These are phyloP conservation scores for Hydrophis major DNA, from an alignment of 2,797 vertebrate genomes.

Conservation along the genomic window DNA sequence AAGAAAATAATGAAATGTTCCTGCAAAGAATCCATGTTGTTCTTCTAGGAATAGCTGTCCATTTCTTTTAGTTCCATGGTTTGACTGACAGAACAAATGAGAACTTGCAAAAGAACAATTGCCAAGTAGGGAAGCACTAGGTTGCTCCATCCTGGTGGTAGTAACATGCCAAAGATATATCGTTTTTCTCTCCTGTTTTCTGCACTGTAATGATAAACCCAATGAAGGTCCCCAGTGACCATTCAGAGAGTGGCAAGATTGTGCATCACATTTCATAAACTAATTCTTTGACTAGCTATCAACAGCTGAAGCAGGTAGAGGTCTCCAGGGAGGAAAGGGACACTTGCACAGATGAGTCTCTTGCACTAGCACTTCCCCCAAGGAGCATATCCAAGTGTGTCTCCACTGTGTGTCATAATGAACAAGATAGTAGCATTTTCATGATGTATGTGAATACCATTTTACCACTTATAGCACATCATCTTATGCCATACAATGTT, in stretches of 20 bases:
- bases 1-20: background rate
- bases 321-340: slow-evolving; percentile 33
- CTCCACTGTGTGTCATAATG: background rate
- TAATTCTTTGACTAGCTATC: slow-evolving; percentile 38
- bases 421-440: background rate
- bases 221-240: slow-evolving; percentile 19
- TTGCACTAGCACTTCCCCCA: background rate
- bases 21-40: background rate
- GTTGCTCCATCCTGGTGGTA: background rate
- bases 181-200: slow-evolving; percentile 32
- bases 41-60: slow-evolving; percentile 3
- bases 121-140: background rate
- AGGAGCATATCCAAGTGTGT: slow-evolving; percentile 37
- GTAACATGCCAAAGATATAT: slow-evolving; percentile 4
- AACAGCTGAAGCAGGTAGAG: slow-evolving; percentile 25
- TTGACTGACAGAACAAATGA: background rate
- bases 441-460: background rate
- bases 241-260: background rate
- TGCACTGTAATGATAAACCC: slow-evolving; percentile 25
- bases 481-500: background rate
- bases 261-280: background rate
- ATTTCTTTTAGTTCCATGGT: slow-evolving; percentile 14
- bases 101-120: slow-evolving; percentile 10
- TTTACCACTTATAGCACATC: background rate
- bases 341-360: slow-evolving; percentile 7